These are phyloP conservation scores for Halictus quadricinctus DNA, from an alignment of 2,888 invertebrate species.

Conservation along the genomic window DNA sequence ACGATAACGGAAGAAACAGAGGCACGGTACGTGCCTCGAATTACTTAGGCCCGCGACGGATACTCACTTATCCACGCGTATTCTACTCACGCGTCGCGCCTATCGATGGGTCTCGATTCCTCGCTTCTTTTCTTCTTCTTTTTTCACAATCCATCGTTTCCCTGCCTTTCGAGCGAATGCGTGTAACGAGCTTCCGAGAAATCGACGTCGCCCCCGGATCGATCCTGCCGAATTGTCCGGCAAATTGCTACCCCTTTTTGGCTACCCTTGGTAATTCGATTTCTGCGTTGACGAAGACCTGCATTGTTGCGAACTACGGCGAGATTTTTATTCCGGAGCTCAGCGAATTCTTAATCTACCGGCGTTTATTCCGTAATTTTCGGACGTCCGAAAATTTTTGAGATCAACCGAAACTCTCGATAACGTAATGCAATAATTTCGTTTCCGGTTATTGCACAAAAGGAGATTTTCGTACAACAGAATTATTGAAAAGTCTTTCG, in stretches of 20 bases:
- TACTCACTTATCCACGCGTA: constrained; percentile 7
- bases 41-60: constrained; percentile 24
- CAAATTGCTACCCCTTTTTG: background rate
- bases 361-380: background rate
- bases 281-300: background rate
- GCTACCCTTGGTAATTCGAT: background rate
- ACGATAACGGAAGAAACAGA: constrained; percentile 53
- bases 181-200: background rate
- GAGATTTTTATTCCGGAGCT: background rate
- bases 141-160: background rate
- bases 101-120: constrained; percentile 50
- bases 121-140: background rate
- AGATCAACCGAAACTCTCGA: no score
- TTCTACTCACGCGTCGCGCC: constrained; percentile 43
- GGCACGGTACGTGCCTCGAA: constrained; percentile 36
- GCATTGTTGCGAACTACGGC: background rate
- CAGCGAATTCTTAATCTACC: no score
- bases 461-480: no score
- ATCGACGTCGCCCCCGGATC: background rate
- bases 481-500: no score
- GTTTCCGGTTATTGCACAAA: no score
- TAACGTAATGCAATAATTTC: no score
- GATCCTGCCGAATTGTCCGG: background rate
- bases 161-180: background rate
- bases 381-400: no score